Base-by-base conservation (phyloP, 2,888 invertebrate genomes). In the Thymelicus acteon region DNA sequence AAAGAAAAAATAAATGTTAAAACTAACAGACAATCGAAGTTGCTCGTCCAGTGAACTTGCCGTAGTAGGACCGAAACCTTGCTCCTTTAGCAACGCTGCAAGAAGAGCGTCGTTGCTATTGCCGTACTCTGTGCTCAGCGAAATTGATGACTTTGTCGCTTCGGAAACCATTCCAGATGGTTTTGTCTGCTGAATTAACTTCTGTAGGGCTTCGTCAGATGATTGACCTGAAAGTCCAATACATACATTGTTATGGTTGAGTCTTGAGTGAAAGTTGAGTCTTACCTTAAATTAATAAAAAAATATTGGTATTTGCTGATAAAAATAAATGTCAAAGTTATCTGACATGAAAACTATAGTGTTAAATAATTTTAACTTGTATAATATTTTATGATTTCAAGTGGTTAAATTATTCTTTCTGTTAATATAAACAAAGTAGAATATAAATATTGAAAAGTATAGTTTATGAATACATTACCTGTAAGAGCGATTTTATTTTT, bases 41-140 rank as follows among this genome's bases (percentile, higher is more conserved):
- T 95, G 95, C 78, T 95, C 94, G 78, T 94, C 94, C 80, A 95
- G 87, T 69, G 94, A 92, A 87, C 95, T 95, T 77, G 96, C 96
- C 73, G 96, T 96, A n/a, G 95, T 94, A 5, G 97, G 96, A 72
- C 95, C 96, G 77, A 96, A 96, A 54, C 96, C 96, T 81, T 96
- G 95, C 78, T 96, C 95, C 87, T 96, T 96, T 63, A 96, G 88
- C 68, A 96, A 86, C 4, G 96, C 95, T 0, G 96, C 96, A 39
- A 96, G 90, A 73, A 96, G 88, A 0, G 96, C 96, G 73, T 96
- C 96, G 78, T 96, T 95, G 72, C 95, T 95, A 78, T 95, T 95
- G 13, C 95, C 96, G 71, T 93, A 95, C 78, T 94, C 94, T 8
- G 94, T 94, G 80, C 94, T 94, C 72, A 94, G 77, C 13, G 91